Conservation (phyloP, 2,113 vertebrate species). For the Percopsis transmontana region DNA sequence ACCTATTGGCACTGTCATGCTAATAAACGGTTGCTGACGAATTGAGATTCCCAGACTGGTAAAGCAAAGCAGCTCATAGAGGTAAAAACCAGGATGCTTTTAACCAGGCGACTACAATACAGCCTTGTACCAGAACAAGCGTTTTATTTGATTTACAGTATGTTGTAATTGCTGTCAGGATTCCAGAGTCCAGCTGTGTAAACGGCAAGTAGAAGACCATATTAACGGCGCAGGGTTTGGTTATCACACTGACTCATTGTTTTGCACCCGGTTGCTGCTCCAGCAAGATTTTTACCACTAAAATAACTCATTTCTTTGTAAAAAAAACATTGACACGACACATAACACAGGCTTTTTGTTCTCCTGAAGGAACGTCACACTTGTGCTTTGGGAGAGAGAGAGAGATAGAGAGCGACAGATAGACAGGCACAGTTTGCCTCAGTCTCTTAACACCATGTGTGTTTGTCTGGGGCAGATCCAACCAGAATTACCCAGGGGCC, state of each 20-base stretch:
- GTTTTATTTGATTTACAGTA: conserved; percentile 60
- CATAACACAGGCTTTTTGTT: not conserved
- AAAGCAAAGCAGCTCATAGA: no score
- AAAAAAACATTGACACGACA: not conserved
- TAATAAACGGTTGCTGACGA: no score
- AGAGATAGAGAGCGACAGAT: not conserved
- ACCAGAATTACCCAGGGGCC: conserved; percentile 88
- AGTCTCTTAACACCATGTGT: no score
- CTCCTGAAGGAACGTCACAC: not conserved
- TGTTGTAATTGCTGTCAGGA: conserved; percentile 69
- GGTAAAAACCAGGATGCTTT: not conserved
- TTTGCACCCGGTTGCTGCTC: conserved; percentile 10
- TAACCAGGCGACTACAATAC: conserved; percentile 32
- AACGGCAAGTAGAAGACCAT: conserved; percentile 48
- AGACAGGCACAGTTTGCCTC: no score
- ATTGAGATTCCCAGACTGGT: no score
- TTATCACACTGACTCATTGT: conserved; percentile 55
- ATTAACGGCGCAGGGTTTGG: conserved; percentile 46
- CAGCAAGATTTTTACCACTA: not conserved
- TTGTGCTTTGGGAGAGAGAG: conserved; percentile 16
- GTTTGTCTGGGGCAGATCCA: conserved; percentile 77
- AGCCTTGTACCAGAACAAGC: conserved; percentile 46
- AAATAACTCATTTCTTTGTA: not conserved
- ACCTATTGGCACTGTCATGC: no score
- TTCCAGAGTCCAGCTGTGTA: conserved; percentile 48